These are phyloP conservation scores for Gorsachius magnificus DNA, from an alignment of 2,797 vertebrate genomes.

Conservation along the genomic window DNA sequence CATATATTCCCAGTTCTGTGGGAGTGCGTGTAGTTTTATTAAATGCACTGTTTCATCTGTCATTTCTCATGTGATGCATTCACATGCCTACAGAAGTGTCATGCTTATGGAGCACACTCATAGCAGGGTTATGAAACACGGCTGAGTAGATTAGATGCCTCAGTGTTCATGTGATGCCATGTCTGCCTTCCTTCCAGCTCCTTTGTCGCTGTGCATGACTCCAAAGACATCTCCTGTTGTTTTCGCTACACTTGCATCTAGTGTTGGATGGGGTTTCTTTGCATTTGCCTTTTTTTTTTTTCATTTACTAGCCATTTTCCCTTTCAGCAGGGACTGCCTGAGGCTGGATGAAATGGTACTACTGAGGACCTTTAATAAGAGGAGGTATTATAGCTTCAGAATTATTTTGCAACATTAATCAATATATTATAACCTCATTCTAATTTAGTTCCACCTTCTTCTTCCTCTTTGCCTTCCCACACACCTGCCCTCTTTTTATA, in stretches of 20 bases:
- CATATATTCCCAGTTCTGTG: background rate
- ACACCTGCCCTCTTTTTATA: background rate
- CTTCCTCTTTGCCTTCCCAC: background rate
- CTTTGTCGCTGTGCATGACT: background rate
- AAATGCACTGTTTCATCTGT: background rate
- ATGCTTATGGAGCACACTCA: background rate
- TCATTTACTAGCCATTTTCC: background rate
- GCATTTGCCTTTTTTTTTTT: background rate
- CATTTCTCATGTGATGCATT: background rate
- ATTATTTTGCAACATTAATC: background rate
- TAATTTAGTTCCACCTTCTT: background rate
- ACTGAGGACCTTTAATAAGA: background rate
- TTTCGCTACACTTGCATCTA: background rate
- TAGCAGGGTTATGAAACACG: background rate
- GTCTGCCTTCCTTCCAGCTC: background rate
- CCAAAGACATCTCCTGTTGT: background rate
- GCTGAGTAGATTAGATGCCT: background rate
- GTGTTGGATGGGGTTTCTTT: background rate
- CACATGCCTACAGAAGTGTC: background rate
- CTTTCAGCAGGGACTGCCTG: background rate
- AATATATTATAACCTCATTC: background rate
- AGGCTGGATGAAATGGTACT: background rate
- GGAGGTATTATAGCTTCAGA: background rate
- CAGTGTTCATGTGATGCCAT: background rate
- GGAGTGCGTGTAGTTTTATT: background rate